Conservation (phyloP, 1,140 invertebrate genomes). For the Formica selysi region DNA sequence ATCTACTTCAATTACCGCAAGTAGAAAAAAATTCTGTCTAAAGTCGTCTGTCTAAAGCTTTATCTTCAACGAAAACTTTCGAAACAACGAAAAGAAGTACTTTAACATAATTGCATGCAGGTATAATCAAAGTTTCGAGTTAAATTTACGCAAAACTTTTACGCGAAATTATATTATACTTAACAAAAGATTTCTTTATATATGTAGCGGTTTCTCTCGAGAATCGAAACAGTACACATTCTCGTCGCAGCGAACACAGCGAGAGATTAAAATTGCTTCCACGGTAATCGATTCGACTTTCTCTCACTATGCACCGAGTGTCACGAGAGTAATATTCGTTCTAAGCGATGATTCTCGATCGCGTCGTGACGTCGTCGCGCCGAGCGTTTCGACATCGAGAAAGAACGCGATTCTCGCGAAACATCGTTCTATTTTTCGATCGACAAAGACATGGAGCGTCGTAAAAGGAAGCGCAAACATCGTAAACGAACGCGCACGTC, state of each 20-base stretch:
- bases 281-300: slow-evolving; percentile 22
- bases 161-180: neutral
- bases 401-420: neutral
- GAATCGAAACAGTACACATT: neutral
- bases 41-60: neutral
- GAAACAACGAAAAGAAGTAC: neutral
- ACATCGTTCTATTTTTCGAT: slow-evolving; percentile 51
- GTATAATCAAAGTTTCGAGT: slow-evolving; percentile 35
- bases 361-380: no score
- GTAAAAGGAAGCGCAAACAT: slow-evolving; percentile 58
- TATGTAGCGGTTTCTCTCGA: neutral
- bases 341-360: slow-evolving; percentile 2
- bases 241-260: neutral
- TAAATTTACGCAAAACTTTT: slow-evolving; percentile 31
- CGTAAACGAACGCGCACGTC: slow-evolving; percentile 47
- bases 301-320: slow-evolving; percentile 13
- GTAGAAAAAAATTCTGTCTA: slow-evolving; percentile 16
- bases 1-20: slow-evolving; percentile 1
- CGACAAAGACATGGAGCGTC: slow-evolving; percentile 20
- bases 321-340: neutral
- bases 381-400: neutral
- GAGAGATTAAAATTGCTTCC: slow-evolving; percentile 25
- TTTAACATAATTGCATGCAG: slow-evolving; percentile 16
- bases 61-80: slow-evolving; percentile 11
- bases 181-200: neutral